Base-by-base conservation (phyloP, 1,140 invertebrate genomes). In the Agrypnia vestita region DNA sequence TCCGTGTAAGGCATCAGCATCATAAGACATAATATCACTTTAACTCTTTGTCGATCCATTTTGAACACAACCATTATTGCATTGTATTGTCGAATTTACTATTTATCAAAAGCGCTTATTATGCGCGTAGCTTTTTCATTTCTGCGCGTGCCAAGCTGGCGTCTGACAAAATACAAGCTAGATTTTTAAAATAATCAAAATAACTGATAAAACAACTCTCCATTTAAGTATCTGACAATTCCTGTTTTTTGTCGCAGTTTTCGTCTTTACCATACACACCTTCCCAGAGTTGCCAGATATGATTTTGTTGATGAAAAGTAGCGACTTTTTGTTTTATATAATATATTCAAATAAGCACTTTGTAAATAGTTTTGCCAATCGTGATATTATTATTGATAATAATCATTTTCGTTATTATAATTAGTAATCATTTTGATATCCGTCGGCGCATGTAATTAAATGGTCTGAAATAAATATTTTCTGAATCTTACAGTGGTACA, bases 211-310 rank as follows among this genome's bases (percentile, higher is more conserved):
- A 71, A 71, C 67, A 21, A 71, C 67, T 71, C 67, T 53, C 67
- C 67, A 71, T 71, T 51, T 53, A 71, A n/a, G 67, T 71, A 71
- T 71, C 67, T 71, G 67, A 71, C 67, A 71, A 49, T 71, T 71
- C 67, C 67, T 71, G 67, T 71, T 71, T 53, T 71, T 51, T 71
- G 67, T 71, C 46, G 43, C 64, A 15, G 44, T 64, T 64, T 12
- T 21, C 59, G 19, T 0, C 12, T 13, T 15, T 17, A 15, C 17
- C 53, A 17, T 15, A 44, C 35, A 17, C 43, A 44, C 43, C 12
- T 7, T 44, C 43, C 4, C 25, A 43, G 43, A 44, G 62, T 67
- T 67, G 62, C 62, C 44, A 67, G 13, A 9, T n/a, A 47, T 56
- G 17, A 15, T 9, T 56, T 7, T 3, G 10, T 56, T 12, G 15